Percentiles rank a stretch among this genome's conserved stretches.
These are phyloP conservation scores for Leptopilina myrica DNA, from an alignment of 2,888 invertebrate species.

Conservation along the genomic window DNA sequence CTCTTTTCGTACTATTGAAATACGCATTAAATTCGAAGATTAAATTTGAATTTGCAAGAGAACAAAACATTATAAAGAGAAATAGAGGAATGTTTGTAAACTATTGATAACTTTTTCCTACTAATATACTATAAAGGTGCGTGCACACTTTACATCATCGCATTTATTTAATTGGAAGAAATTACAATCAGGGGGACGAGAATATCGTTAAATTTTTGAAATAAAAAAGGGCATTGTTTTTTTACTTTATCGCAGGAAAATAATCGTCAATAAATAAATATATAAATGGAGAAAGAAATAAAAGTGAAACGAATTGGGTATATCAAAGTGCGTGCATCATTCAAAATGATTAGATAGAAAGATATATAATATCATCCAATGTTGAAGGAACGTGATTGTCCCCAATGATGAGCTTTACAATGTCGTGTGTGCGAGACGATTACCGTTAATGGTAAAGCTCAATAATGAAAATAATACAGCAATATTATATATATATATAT, in stretches of 20 bases:
- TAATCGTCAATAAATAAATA: slow-evolving; percentile 2
- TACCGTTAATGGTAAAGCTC: slow-evolving; percentile 45
- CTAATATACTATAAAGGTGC: too few species aligned
- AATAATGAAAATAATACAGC: slow-evolving; percentile 27
- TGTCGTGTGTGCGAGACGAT: slow-evolving; percentile 36
- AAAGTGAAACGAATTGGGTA: slow-evolving; percentile 17
- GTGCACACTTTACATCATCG: not conserved
- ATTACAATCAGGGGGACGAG: not conserved
- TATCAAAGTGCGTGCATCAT: slow-evolving; percentile 55
- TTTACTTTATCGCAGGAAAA: not conserved
- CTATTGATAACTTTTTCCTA: too few species aligned
- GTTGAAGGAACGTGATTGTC: slow-evolving; percentile 47
- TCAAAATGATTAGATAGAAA: slow-evolving; percentile 44
- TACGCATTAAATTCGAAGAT: too few species aligned
- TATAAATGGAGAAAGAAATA: not conserved
- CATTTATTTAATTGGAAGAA: not conserved
- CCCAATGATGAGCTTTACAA: slow-evolving; percentile 45
- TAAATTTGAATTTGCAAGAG: too few species aligned
- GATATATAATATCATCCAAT: slow-evolving; percentile 47
- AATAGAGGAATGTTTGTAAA: too few species aligned
- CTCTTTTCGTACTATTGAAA: too few species aligned
- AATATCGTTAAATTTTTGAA: not conserved
- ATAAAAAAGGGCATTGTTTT: not conserved
- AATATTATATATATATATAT: not conserved
- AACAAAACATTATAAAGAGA: too few species aligned